Conservation (phyloP, 2,113 vertebrate genomes). For the Diadophis punctatus region DNA sequence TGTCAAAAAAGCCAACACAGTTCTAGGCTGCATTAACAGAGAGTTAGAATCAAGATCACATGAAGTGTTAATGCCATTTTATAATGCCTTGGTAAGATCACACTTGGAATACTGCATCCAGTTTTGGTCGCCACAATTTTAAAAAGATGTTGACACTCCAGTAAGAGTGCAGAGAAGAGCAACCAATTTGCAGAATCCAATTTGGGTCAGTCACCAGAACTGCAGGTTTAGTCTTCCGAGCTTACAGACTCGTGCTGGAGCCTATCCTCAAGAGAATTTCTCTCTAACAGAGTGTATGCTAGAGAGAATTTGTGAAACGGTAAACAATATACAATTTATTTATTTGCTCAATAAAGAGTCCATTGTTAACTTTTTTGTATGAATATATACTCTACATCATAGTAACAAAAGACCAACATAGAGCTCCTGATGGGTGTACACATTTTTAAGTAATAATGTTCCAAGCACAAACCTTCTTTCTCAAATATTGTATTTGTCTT, state of each 20-base stretch:
- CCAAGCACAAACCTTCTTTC: background rate
- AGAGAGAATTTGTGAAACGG: background rate
- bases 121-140: background rate
- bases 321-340: background rate
- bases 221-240: background rate
- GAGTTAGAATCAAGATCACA: background rate
- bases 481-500: background rate
- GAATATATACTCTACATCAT: background rate
- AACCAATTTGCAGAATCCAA: background rate
- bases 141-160: background rate
- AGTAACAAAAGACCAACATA: background rate
- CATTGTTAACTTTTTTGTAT: background rate
- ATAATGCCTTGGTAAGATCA: background rate
- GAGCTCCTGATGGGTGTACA: background rate
- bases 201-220: background rate
- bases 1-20: background rate
- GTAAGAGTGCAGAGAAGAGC: background rate
- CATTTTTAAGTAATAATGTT: background rate
- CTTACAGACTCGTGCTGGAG: background rate
- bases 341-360: background rate
- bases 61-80: background rate
- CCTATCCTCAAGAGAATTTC: background rate
- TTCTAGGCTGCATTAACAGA: background rate
- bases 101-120: background rate
- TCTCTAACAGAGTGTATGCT: background rate